Evolutionary conservation across 2,113 vertebrate species (phyloP), one percentile per base, ranked within the genome.

Genomic region (Scatophagus argus): DNA sequence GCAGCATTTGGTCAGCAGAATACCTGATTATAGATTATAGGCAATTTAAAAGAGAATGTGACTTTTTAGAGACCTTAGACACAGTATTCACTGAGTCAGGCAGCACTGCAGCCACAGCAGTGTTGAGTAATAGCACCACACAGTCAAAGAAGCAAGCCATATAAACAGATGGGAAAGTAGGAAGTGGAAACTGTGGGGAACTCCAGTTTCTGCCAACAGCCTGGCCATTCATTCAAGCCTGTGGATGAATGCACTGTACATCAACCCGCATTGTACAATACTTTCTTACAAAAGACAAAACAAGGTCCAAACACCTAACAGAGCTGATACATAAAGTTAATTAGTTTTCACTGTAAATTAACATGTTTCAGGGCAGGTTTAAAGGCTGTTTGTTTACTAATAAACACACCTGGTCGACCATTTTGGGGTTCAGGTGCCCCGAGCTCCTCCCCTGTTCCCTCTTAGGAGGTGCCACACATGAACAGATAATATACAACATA

Each of bases 101-200:
- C 27, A 36, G 41, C 27, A 52, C 61, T 55, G 13, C 49, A 43
- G 41, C 27, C 14, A 73, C 29, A 17, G 64, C 29, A 59, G 68
- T 60, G 79, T 38, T 74, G 76, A 77, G 65, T 82, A 77, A 75
- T 51, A 73, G 47, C 72, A 25, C 12, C 51, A 84, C 74, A 27
- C 67, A 70, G 77, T 74, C 71, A 86, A 68, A 81, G 58, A 54
- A 46, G 23, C 62, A 56, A 6, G 41, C 55, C 68, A 84, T 36
- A 70, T 62, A 74, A 84, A 91, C 85, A 91, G 88, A 89, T 86
- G 84, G 86, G 58, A 67, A 66, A 84, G 73, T 52, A 89, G 82
- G 84, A 84, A 90, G 88, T 77, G 68, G 46, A 79, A 89, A 83
- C 80, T 55, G 74, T 59, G 49, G 73, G 85, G 54, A 81, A 52